A percentile compares a stretch with the other conserved stretches of the same genome.
These are phyloP conservation scores for Phalacrocorax brasilianus DNA, from an alignment of 2,113 vertebrate genomes.

Conservation along the genomic window DNA sequence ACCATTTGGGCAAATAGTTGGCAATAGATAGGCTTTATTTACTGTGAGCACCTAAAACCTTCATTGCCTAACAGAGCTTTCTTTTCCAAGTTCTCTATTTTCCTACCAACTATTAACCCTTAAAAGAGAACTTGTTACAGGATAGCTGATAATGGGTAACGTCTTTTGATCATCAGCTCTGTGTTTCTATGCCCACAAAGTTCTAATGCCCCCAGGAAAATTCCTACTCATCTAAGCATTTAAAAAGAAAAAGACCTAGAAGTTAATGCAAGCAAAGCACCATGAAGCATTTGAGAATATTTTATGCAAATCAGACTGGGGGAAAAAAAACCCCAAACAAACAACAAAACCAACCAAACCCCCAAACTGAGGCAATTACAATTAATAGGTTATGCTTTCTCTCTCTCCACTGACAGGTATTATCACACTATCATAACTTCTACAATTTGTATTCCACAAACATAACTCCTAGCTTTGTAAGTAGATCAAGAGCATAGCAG, in stretches of 20 bases:
- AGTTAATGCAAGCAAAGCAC: background rate
- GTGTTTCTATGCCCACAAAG: background rate
- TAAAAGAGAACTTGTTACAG: background rate
- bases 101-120: background rate
- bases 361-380: background rate
- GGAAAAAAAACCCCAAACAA: background rate
- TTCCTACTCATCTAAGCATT: background rate
- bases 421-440: background rate
- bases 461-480: background rate
- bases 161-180: background rate
- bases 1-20: background rate
- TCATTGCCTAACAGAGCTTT: background rate
- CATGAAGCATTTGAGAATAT: background rate
- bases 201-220: background rate
- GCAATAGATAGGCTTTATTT: background rate
- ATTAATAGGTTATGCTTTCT: background rate
- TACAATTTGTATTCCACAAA: background rate
- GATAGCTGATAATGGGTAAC: background rate
- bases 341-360: background rate
- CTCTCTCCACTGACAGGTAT: background rate
- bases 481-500: background rate
- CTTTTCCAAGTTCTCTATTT: background rate
- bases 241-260: background rate
- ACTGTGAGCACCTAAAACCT: background rate
- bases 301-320: background rate